Conservation (phyloP, 92 coral and sea anemone genomes). For the Actinostola sp. region DNA sequence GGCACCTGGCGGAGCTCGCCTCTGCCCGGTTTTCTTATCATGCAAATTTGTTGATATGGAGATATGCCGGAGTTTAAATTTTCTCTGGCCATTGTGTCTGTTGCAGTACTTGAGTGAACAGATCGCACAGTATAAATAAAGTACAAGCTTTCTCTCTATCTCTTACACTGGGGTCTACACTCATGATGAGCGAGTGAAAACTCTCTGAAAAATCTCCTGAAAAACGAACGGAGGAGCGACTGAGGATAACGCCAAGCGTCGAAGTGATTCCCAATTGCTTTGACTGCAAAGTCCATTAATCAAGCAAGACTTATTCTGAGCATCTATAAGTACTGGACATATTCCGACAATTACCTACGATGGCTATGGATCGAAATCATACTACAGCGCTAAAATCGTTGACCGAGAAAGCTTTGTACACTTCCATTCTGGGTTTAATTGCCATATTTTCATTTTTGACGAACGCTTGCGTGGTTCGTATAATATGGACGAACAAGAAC, state of each 20-base stretch:
- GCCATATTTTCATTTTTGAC: slow-evolving; percentile 24
- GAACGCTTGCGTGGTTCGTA: slow-evolving; percentile 27
- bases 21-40: neutral
- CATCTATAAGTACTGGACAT: neutral
- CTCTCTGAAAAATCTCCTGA: too few relatives aligned
- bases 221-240: neutral
- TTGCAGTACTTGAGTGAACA: slow-evolving; percentile 1
- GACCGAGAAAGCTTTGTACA: slow-evolving; percentile 33
- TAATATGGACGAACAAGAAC: slow-evolving; percentile 34
- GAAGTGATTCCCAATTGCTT: neutral
- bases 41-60: slow-evolving; percentile 16
- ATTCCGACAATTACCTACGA: neutral
- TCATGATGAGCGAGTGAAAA: too few relatives aligned
- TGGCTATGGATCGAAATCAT: neutral
- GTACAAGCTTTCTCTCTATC: too few relatives aligned
- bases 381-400: neutral
- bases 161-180: too few relatives aligned
- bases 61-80: neutral
- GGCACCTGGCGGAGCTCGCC: neutral
- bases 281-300: neutral
- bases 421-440: slow-evolving; percentile 25
- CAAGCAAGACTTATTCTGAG: neutral
- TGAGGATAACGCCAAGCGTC: neutral
- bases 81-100: neutral
- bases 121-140: too few relatives aligned